Conservation (phyloP, 2,113 vertebrate genomes). For the Machaerirhynchus nigripectus region DNA sequence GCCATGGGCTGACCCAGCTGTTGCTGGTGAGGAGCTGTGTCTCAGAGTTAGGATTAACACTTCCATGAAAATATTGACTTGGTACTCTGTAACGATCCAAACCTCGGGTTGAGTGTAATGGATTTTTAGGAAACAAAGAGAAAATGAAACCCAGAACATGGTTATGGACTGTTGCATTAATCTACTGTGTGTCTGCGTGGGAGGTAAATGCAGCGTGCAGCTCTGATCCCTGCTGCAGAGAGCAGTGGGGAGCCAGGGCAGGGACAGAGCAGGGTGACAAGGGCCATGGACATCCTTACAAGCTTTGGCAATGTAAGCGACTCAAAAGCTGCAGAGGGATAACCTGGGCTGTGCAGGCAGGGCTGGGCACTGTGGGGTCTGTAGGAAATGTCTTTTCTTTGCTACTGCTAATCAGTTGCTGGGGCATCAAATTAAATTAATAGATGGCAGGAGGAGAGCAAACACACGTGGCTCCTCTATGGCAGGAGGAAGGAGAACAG, state of each 20-base stretch:
- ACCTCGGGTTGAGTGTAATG: background rate
- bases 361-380: background rate
- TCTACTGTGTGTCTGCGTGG: background rate
- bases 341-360: background rate
- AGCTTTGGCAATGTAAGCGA: background rate
- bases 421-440: conserved; percentile 8
- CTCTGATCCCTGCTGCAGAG: background rate
- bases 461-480: background rate
- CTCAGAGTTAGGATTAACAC: background rate
- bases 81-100: background rate
- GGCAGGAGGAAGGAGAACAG: background rate
- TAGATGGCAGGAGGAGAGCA: background rate
- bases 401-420: background rate
- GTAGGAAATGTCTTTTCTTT: background rate
- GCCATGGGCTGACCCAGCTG: background rate
- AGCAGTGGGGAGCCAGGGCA: background rate
- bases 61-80: background rate
- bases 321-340: background rate
- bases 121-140: background rate
- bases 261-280: background rate
- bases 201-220: background rate
- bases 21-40: background rate
- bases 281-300: fast-evolving
- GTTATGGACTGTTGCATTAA: background rate
- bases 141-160: background rate